phyloP scores from a whole-genome alignment of 2,113 vertebrate genomes.

The Campylomormyrus tamandua region DNA sequence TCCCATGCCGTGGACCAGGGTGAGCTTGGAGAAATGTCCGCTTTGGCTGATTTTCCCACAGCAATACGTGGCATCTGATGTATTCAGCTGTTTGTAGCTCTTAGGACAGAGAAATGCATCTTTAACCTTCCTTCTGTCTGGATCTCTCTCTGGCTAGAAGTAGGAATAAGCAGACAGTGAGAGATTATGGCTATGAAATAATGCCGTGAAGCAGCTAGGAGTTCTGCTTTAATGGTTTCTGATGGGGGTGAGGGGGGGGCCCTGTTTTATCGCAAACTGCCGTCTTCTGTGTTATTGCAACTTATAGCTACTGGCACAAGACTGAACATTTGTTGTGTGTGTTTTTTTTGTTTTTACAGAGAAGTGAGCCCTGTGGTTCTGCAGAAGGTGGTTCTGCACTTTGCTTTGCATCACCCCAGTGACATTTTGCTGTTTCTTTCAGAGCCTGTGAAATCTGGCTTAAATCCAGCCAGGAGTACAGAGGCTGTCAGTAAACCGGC shows the following conservation, averaged over 20 bases:
- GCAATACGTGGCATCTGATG: not conserved
- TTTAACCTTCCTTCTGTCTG: not conserved
- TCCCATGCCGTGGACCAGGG: constrained; percentile 72
- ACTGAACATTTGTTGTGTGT: not conserved
- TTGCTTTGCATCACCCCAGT: not conserved
- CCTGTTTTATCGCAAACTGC: not conserved
- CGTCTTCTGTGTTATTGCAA: not conserved
- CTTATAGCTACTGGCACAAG: not conserved
- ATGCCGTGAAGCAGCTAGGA: not conserved
- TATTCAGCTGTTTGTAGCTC: not conserved
- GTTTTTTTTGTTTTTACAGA: too few relatives aligned
- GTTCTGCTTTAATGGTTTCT: not conserved
- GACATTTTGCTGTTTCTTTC: constrained; percentile 23
- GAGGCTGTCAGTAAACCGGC: constrained; percentile 48
- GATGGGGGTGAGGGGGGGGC: not conserved
- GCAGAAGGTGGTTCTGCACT: not conserved
- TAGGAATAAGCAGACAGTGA: not conserved
- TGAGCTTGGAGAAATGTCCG: constrained; percentile 22
- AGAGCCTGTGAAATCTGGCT: constrained; percentile 59
- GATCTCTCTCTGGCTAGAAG: not conserved
- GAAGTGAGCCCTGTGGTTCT: not conserved
- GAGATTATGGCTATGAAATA: not conserved
- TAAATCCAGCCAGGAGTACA: constrained; percentile 51
- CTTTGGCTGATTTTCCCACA: not conserved
- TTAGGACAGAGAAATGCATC: not conserved